These are phyloP conservation scores for Holacanthella duospinosa DNA, from an alignment of 2,888 invertebrate genomes.

Conservation along the genomic window DNA sequence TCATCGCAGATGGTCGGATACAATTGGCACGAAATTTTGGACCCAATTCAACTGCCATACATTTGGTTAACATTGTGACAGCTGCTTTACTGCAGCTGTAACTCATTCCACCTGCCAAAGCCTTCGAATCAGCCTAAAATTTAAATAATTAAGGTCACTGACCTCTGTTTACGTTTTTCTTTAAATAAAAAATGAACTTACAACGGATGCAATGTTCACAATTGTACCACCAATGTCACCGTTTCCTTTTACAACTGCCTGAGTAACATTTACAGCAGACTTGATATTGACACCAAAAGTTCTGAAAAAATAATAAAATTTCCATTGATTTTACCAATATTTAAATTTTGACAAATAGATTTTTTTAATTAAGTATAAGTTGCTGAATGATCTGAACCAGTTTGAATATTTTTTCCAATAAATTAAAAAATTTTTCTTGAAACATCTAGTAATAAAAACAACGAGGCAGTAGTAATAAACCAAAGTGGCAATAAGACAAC, in stretches of 20 bases:
- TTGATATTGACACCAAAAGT: slow-evolving; percentile 43
- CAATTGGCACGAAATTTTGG: slow-evolving; percentile 1
- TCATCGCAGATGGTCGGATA: neutral
- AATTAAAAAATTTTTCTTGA: too few relatives aligned
- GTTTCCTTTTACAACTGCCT: slow-evolving; percentile 3
- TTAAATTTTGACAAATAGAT: too few relatives aligned
- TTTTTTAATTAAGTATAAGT: too few relatives aligned
- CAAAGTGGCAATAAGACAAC: too few relatives aligned
- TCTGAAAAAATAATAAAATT: neutral
- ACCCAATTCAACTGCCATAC: slow-evolving; percentile 5
- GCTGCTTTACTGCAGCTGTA: slow-evolving; percentile 5
- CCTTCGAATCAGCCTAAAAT: neutral
- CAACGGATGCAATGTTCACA: slow-evolving; percentile 83
- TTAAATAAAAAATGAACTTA: slow-evolving; percentile 38
- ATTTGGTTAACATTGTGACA: slow-evolving; percentile 7
- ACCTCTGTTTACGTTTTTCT: neutral
- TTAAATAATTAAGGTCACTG: neutral
- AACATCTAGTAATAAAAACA: too few relatives aligned
- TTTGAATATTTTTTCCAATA: too few relatives aligned
- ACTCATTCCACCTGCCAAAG: neutral
- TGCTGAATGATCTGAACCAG: too few relatives aligned
- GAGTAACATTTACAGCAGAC: slow-evolving; percentile 42
- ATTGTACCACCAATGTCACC: slow-evolving; percentile 56
- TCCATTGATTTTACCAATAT: neutral
- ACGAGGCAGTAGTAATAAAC: too few relatives aligned